A percentile compares a stretch with the other conserved stretches of the same genome.
phyloP scores from a whole-genome alignment of 2,113 vertebrate genomes.

The Otus sunia region DNA sequence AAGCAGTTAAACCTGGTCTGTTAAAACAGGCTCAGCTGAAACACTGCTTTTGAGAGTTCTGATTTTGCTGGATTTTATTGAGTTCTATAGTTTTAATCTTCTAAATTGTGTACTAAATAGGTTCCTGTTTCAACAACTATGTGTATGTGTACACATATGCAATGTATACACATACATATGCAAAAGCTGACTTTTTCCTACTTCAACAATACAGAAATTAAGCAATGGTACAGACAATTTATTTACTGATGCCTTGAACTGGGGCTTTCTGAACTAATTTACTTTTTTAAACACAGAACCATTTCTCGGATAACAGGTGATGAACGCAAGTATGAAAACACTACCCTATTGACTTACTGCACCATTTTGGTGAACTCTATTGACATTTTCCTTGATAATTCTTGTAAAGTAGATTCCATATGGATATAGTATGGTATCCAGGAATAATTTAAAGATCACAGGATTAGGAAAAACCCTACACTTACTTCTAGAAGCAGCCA shows the following conservation, averaged over 20 bases:
- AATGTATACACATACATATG: not conserved
- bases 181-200: not conserved
- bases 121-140: not conserved
- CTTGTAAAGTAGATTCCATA: not conserved
- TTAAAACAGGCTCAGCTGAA: not conserved
- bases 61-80: not conserved
- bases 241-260: not conserved
- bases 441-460: not conserved
- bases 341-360: not conserved
- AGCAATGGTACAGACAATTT: not conserved
- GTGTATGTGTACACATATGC: accelerated
- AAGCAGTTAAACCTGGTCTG: not conserved
- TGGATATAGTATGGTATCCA: not conserved
- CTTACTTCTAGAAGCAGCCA: not conserved
- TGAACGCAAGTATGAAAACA: not conserved
- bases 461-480: not conserved
- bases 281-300: not conserved
- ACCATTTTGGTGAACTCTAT: not conserved
- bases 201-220: not conserved
- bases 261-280: not conserved
- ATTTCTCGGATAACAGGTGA: not conserved
- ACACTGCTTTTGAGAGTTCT: not conserved
- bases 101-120: not conserved
- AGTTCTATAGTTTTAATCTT: not conserved
- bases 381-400: not conserved